Base-by-base conservation (phyloP, 2,797 vertebrate genomes). In the Leucoraja ocellata region DNA sequence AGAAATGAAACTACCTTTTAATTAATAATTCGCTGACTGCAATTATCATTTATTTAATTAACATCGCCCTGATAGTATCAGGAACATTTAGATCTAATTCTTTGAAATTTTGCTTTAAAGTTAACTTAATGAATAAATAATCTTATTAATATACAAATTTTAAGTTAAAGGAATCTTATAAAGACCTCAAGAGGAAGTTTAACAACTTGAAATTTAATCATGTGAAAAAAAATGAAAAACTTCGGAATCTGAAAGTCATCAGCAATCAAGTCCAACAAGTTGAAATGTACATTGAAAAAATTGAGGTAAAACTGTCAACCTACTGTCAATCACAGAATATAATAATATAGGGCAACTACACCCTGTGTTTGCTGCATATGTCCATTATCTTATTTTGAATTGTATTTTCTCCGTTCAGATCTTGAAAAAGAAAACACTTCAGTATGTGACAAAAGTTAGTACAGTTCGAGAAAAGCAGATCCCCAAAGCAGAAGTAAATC, bases 151-250 rank as follows among this genome's bases (percentile, higher is more conserved):
- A 93, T 36, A 73, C 68, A 65, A 81, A 46, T 39, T 11, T 96
- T 95, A 95, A 98, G 98, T 95, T 98, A 93, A 97, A 95, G 95
- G 97, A 97, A 84, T 97, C 97, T 79, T 98, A 98, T 95, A 98
- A 97, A 95, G 97, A 98, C 94, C 95, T 97, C 77, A 98, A 97
- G 96, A 98, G 98, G 96, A 98, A 98, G 95, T 97, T 98, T 95
- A 98, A 98, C 95, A 98, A 98, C 93, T 94, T 97, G 94, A 98
- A 97, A 94, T 98, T 98, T 94, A 98, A 97, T 94, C 98, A 98
- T 58, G 95, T 94, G 61, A 98, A 98, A 95, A 98, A 97, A 96
- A 96, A 95, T 11, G 98, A 98, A 95, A 98, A 97, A 94, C 93
- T 96, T 92, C 95, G 97, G 93, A 97, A 97, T 94, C 13, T 97